Evolutionary conservation across 2,888 invertebrate genomes (phyloP).

Genomic region (Lagria hirta): DNA sequence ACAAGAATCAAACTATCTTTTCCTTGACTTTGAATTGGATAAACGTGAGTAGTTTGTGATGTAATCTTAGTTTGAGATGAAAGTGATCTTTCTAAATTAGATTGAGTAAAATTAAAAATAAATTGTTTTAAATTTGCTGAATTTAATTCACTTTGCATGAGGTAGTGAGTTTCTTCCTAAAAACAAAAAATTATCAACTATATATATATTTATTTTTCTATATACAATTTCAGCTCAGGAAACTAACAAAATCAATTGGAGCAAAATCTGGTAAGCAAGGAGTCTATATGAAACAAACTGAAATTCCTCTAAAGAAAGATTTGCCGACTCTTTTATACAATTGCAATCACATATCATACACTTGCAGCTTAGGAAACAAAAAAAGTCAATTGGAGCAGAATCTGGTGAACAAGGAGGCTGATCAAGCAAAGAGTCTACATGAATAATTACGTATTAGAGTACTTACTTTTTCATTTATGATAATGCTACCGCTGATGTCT

Average conservation of each 20-base stretch:
- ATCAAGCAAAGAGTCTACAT: constrained; percentile 9
- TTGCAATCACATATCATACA: no score
- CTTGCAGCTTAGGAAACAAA: no score
- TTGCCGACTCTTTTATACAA: no score
- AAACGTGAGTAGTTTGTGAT: constrained; percentile 41
- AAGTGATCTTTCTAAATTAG: constrained; percentile 44
- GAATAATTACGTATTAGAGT: no score
- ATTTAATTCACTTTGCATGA: constrained; percentile 59
- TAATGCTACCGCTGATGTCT: constrained; percentile 68
- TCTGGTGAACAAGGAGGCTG: no score
- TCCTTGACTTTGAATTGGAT: constrained; percentile 22
- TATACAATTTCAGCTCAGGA: no score
- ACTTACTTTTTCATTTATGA: constrained; percentile 70
- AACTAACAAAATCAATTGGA: no score
- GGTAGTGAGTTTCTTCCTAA: constrained; percentile 71
- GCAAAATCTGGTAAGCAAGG: no score
- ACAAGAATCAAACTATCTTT: constrained; percentile 55
- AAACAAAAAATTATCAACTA: constrained; percentile 37
- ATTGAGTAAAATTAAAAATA: constrained; percentile 58
- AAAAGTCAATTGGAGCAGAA: no score
- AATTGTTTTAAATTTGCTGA: constrained; percentile 58
- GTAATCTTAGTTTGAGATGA: constrained; percentile 38
- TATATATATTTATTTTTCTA: no score
- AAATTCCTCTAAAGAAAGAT: no score
- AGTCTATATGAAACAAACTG: no score